phyloP scores from a whole-genome alignment of 2,888 invertebrate species.

The Nysson spinosus region DNA sequence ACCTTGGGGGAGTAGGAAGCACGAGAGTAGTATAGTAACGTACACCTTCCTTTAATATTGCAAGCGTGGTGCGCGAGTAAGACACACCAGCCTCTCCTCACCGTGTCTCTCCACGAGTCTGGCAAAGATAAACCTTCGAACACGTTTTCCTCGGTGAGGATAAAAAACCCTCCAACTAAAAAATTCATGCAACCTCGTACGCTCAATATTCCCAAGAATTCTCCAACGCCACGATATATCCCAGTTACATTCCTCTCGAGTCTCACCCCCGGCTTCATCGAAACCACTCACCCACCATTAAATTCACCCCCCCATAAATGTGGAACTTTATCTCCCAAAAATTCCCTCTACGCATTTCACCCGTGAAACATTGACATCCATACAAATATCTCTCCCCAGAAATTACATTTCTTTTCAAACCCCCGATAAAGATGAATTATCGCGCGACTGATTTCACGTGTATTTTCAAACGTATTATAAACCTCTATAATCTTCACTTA shows the following conservation, averaged over 20 bases:
- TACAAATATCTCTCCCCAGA: too few species aligned
- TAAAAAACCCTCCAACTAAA: constrained; percentile 38
- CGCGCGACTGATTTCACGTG: too few species aligned
- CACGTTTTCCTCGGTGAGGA: constrained; percentile 29
- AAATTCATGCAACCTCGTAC: constrained; percentile 45
- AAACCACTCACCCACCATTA: constrained; percentile 41
- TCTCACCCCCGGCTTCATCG: constrained; percentile 36
- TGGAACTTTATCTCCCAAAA: constrained; percentile 11
- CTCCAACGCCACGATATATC: neutral
- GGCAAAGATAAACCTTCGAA: constrained; percentile 33
- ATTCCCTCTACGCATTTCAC: too few species aligned
- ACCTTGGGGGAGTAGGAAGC: constrained; percentile 8
- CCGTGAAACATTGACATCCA: too few species aligned
- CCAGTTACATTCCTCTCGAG: constrained; percentile 28
- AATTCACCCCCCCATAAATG: constrained; percentile 8
- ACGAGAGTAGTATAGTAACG: constrained; percentile 11
- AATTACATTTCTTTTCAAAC: too few species aligned
- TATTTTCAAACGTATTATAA: too few species aligned
- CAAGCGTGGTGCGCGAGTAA: constrained; percentile 18
- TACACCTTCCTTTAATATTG: constrained; percentile 44
- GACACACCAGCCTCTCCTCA: constrained; percentile 3
- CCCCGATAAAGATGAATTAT: too few species aligned
- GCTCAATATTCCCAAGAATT: constrained; percentile 30
- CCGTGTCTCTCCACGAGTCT: constrained; percentile 9
- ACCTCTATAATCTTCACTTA: too few species aligned